Percentiles rank a stretch among this genome's conserved stretches.
These are phyloP conservation scores for Anaspis maculata DNA, from an alignment of 2,888 invertebrate species.

Conservation along the genomic window DNA sequence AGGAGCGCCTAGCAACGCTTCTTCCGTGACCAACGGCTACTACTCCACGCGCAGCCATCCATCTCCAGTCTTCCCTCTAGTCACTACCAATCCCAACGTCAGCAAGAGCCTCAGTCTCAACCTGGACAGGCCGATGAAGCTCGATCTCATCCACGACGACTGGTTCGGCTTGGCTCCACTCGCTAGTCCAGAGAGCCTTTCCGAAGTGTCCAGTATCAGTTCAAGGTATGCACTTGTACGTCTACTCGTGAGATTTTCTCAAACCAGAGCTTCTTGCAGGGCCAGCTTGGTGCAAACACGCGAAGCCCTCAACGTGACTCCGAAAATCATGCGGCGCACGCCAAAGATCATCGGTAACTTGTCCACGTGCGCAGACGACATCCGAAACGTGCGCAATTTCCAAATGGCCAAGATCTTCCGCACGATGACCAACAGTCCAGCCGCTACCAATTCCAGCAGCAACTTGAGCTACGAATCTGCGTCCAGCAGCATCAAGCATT, in stretches of 20 bases:
- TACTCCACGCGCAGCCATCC: constrained; percentile 34
- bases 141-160: constrained; percentile 53
- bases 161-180: constrained; percentile 67
- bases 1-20: constrained; percentile 28
- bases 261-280: too few relatives aligned
- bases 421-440: constrained; percentile 20
- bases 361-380: constrained; percentile 58
- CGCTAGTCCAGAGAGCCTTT: constrained; percentile 75
- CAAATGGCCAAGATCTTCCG: constrained; percentile 40
- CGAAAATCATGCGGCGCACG: constrained; percentile 50
- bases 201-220: constrained; percentile 70
- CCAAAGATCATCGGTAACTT: constrained; percentile 58
- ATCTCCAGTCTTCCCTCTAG: constrained; percentile 20
- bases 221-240: constrained; percentile 58
- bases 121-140: constrained; percentile 20
- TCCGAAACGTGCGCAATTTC: constrained; percentile 48
- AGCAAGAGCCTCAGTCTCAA: background rate
- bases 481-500: constrained; percentile 35
- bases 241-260: too few relatives aligned
- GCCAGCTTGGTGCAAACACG: constrained; percentile 39
- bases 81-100: background rate
- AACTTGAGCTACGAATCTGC: constrained; percentile 48
- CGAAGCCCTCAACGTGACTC: constrained; percentile 5
- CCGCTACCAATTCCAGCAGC: constrained; percentile 36
- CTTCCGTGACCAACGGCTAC: constrained; percentile 38